Conservation (phyloP, 2,888 invertebrate species). For the Polydrusus cervinus region DNA sequence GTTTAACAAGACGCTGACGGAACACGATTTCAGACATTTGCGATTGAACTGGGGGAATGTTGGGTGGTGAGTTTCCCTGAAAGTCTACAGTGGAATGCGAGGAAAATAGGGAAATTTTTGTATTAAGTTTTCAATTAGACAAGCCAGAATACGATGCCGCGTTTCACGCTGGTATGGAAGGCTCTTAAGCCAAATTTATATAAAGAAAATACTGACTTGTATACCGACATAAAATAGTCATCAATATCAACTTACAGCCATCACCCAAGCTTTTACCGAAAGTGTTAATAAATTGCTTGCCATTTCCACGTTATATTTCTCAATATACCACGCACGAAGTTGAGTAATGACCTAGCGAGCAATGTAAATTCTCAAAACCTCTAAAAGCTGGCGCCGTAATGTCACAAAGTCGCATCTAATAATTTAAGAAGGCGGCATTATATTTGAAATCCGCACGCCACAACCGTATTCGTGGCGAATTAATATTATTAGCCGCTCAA, state of each 20-base stretch:
- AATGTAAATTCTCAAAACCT: slow-evolving; percentile 28
- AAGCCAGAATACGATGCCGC: too few species aligned
- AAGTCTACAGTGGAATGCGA: too few species aligned
- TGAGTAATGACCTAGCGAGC: slow-evolving; percentile 27
- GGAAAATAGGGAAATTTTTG: too few species aligned
- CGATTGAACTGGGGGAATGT: too few species aligned
- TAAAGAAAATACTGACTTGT: too few species aligned
- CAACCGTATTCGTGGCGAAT: slow-evolving; percentile 42
- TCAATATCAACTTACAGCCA: not conserved
- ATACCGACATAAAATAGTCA: not conserved
- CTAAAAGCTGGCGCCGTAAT: slow-evolving; percentile 35
- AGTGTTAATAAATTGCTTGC: slow-evolving; percentile 27
- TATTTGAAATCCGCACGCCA: slow-evolving; percentile 53
- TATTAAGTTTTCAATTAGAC: too few species aligned
- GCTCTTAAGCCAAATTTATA: too few species aligned
- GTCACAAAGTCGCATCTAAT: slow-evolving; percentile 40
- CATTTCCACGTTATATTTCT: slow-evolving; percentile 32
- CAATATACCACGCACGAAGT: slow-evolving; percentile 11
- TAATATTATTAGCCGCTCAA: slow-evolving; percentile 50
- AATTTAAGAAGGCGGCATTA: slow-evolving; percentile 44
- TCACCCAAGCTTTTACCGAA: not conserved
- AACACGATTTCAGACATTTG: too few species aligned
- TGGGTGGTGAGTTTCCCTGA: too few species aligned
- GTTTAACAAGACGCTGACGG: too few species aligned
- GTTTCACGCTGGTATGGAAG: too few species aligned